Conservation (phyloP, 1,140 invertebrate species). For the Sarcophaga bullata region DNA sequence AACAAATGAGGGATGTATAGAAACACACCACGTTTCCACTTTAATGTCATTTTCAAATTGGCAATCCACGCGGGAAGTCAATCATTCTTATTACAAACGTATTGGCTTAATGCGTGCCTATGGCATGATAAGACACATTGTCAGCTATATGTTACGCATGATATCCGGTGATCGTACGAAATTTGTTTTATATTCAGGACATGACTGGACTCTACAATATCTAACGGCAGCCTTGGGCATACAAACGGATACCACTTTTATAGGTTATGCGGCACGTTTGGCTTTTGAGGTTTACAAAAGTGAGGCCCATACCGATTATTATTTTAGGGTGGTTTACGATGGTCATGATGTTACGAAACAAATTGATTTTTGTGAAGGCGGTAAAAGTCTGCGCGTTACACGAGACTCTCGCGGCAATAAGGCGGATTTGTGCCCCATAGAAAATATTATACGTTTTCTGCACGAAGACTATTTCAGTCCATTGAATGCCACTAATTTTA, state of each 20-base stretch:
- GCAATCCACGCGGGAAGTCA: conserved; percentile 75
- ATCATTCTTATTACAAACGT: conserved; percentile 73
- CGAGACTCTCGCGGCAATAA: conserved; percentile 67
- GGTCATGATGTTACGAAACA: conserved; percentile 86
- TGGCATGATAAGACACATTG: conserved; percentile 80
- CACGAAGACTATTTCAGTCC: conserved; percentile 85
- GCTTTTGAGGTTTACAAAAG: conserved; percentile 83
- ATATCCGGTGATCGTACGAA: conserved; percentile 81
- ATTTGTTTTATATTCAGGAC: conserved; percentile 89
- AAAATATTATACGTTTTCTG: conserved; percentile 83
- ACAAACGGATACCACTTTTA: conserved; percentile 67
- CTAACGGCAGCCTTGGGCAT: conserved; percentile 82
- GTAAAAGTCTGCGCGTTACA: conserved; percentile 67
- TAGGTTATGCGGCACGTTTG: conserved; percentile 84
- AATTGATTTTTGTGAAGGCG: conserved; percentile 81
- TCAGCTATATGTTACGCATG: conserved; percentile 80
- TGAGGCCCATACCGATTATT: conserved; percentile 71
- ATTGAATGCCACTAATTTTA: conserved; percentile 86
- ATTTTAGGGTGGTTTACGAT: conserved; percentile 86
- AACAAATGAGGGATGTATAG: conserved; percentile 56
- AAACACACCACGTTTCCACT: conserved; percentile 73
- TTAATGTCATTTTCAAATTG: conserved; percentile 81
- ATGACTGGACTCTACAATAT: conserved; percentile 89
- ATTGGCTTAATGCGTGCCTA: conserved; percentile 79
- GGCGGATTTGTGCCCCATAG: conserved; percentile 80